phyloP scores from a whole-genome alignment of 2,797 vertebrate species.

The Helarctos malayanus region DNA sequence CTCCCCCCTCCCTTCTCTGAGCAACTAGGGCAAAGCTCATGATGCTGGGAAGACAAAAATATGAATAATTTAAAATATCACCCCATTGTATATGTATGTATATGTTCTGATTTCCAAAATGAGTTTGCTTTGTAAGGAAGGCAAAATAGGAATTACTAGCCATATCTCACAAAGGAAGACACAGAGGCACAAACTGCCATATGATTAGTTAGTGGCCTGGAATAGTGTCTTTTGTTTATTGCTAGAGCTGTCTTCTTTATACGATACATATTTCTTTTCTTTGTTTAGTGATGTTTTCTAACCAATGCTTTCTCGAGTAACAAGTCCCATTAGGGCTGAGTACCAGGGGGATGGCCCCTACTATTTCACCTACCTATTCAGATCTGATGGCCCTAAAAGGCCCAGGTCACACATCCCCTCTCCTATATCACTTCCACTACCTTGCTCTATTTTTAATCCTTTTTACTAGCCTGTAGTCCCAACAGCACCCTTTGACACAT shows the following conservation, averaged over 20 bases:
- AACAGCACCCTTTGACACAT: neutral
- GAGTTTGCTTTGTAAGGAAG: slow-evolving; percentile 25
- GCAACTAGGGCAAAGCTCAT: neutral
- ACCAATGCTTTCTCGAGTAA: neutral
- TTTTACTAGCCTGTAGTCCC: neutral
- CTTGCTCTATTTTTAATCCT: neutral
- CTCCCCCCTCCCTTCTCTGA: neutral
- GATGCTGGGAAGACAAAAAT: neutral
- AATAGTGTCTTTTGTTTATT: neutral
- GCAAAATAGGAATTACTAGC: neutral
- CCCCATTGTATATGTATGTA: too few relatives aligned
- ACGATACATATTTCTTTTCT: neutral
- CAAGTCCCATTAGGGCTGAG: neutral
- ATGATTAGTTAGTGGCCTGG: neutral
- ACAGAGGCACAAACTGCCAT: neutral
- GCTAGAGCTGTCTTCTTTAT: neutral
- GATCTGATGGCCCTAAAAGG: neutral
- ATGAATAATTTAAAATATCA: neutral
- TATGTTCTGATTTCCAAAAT: neutral
- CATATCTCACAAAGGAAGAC: neutral
- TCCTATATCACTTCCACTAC: neutral
- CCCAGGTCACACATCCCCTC: neutral
- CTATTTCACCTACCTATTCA: neutral
- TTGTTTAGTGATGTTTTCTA: neutral
- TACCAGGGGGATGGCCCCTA: neutral